Base-by-base conservation (phyloP, 2,888 invertebrate genomes). In the Eilema depressum region DNA sequence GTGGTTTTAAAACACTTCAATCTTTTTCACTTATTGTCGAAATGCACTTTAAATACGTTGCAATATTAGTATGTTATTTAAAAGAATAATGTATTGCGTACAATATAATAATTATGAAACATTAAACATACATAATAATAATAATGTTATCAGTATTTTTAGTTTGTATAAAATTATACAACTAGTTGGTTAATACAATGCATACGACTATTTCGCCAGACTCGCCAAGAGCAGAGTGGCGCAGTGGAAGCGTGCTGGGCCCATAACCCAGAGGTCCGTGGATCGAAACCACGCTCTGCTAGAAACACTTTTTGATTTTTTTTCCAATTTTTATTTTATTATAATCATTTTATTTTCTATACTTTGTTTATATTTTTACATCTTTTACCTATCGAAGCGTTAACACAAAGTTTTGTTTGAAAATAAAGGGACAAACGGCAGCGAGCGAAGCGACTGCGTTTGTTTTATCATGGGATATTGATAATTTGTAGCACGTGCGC, bases 191-290 rank as follows among this genome's bases (percentile, higher is more conserved):
- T 0, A 0, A 28, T 47, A 66, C 7, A 53, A 75, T 0, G 0
- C 7, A 63, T 59, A 75, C 33, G 1, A 41, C 75, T 85, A 88
- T 90, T 92, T 91, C 84, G 68, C 0, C 0, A 0, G 0, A 0
- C 0, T 0, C 0, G 0, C 0, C 63, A 85, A 5, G 66, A 91
- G 89, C 90, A 97, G 97, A 97, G 97, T 97, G 97, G 97, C 97
- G 97, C 97, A 97, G 97, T 96, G 97, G 97, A 97, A 96, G 97
- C 97, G 97, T 97, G 97, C 97, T 97, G 97, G 97, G 97, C 97
- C 97, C 97, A 97, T 97, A 97, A 97, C 97, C 97, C 97, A 97
- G 97, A 97, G 97, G 97, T 97, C 97, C 97, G 97, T 97, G 97
- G 97, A 97, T 97, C 97, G 97, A 97, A 97, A 97, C 97, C 97